Percentiles rank a stretch among this genome's conserved stretches.
These are phyloP conservation scores for Bombus soroeensis DNA, from an alignment of 1,140 invertebrate genomes.

Conservation along the genomic window DNA sequence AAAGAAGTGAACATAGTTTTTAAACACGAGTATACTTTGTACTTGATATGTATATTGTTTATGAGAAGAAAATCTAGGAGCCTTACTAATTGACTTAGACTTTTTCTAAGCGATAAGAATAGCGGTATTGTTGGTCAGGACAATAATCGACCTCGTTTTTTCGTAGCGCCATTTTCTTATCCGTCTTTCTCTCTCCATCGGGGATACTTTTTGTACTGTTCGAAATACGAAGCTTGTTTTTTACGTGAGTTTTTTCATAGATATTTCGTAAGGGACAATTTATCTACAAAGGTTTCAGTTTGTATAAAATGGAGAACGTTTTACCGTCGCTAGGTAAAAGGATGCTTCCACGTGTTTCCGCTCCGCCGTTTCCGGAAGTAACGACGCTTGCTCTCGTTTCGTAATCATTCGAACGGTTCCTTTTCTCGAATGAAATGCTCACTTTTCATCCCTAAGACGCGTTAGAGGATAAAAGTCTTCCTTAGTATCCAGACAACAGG, in stretches of 20 bases:
- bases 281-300: background rate
- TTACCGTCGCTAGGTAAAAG: background rate
- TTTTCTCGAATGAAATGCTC: background rate
- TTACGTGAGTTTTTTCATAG: background rate
- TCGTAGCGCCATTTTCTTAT: background rate
- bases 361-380: background rate
- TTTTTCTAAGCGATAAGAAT: slow-evolving; percentile 71
- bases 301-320: background rate
- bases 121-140: slow-evolving; percentile 73
- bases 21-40: slow-evolving; percentile 74
- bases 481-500: slow-evolving; percentile 80
- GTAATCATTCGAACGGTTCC: background rate
- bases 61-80: slow-evolving; percentile 65
- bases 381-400: background rate
- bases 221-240: background rate
- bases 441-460: slow-evolving; percentile 20
- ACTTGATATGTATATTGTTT: slow-evolving; percentile 66
- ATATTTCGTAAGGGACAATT: background rate
- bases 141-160: slow-evolving; percentile 32
- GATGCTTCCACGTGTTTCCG: background rate
- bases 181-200: background rate
- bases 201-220: background rate
- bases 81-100: slow-evolving; percentile 73
- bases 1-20: slow-evolving; percentile 65
- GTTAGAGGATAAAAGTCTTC: slow-evolving; percentile 74